phyloP scores from a whole-genome alignment of 1,140 invertebrate species.

The Drosophila watanabei region DNA sequence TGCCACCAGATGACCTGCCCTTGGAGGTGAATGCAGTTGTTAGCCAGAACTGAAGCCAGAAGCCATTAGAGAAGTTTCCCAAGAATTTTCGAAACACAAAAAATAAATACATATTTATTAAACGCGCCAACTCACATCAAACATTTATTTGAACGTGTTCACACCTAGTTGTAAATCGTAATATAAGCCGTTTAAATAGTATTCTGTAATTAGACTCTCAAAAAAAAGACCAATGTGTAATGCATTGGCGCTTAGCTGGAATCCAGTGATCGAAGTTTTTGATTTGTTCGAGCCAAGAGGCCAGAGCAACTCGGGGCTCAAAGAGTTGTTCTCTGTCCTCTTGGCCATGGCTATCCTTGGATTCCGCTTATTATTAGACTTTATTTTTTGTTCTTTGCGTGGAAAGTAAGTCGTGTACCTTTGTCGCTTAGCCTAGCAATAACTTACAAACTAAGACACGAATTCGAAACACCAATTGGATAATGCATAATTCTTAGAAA shows the following conservation, averaged over 20 bases:
- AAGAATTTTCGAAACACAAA: neutral
- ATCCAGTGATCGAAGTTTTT: slow-evolving; percentile 10
- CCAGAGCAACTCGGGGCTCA: slow-evolving; percentile 32
- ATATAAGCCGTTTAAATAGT: slow-evolving; percentile 41
- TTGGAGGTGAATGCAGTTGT: slow-evolving; percentile 79
- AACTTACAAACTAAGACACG: slow-evolving; percentile 21
- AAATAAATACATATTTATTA: neutral
- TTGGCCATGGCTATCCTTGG: slow-evolving; percentile 11
- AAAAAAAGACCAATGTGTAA: slow-evolving; percentile 34
- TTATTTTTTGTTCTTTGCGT: neutral
- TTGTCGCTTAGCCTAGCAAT: slow-evolving; percentile 28
- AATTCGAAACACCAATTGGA: slow-evolving; percentile 37
- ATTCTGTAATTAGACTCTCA: neutral
- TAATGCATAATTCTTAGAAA: slow-evolving; percentile 26
- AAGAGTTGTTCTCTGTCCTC: slow-evolving; percentile 18
- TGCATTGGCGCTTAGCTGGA: no score
- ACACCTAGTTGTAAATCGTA: slow-evolving; percentile 60
- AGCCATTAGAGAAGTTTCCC: no score
- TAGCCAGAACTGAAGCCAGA: slow-evolving; percentile 50
- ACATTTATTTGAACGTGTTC: slow-evolving; percentile 68
- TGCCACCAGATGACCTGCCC: slow-evolving; percentile 58
- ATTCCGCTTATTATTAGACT: slow-evolving; percentile 12
- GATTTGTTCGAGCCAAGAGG: slow-evolving; percentile 21
- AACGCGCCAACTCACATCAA: slow-evolving; percentile 58
- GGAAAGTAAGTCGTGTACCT: slow-evolving; percentile 43